Evolutionary conservation across 2,888 invertebrate genomes (phyloP).

Genomic region (Cecidostiba fungosa): DNA sequence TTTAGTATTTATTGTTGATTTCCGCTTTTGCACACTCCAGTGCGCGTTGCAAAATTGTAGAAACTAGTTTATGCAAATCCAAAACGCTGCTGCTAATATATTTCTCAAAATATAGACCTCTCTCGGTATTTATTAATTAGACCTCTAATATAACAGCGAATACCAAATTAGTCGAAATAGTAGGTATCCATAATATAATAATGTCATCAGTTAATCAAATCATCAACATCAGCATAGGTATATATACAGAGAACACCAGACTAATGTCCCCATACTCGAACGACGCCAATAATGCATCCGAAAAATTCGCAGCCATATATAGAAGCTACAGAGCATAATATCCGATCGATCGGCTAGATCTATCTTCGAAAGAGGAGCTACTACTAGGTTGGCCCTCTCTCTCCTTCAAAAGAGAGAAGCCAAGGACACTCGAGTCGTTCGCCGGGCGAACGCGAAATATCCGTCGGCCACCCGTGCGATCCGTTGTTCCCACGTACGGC

Average conservation of each 20-base stretch:
- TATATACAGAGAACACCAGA: background rate
- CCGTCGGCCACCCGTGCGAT: conserved; percentile 32
- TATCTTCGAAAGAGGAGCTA: conserved; percentile 6
- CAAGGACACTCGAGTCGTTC: conserved; percentile 62
- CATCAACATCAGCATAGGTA: background rate
- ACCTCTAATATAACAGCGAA: background rate
- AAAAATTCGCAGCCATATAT: background rate
- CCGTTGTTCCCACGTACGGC: conserved; percentile 76
- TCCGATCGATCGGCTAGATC: conserved; percentile 9
- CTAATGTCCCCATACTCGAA: background rate
- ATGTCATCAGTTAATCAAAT: conserved; percentile 48
- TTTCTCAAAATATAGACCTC: background rate
- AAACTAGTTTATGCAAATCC: background rate
- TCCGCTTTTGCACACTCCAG: background rate
- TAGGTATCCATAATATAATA: too few species aligned
- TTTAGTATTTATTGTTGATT: conserved; percentile 10
- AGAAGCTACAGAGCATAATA: too few species aligned
- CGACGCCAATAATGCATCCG: background rate
- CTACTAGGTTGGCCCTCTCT: background rate
- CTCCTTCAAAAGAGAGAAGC: background rate
- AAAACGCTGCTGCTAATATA: background rate
- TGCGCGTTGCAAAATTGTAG: background rate
- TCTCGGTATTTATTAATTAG: background rate
- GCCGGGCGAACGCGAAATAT: conserved; percentile 54
- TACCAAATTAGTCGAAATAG: background rate